Evolutionary conservation across 37 sponge, comb jelly and placozoan species (phyloP).

Genomic region (Diacarnus erythraeanus): DNA sequence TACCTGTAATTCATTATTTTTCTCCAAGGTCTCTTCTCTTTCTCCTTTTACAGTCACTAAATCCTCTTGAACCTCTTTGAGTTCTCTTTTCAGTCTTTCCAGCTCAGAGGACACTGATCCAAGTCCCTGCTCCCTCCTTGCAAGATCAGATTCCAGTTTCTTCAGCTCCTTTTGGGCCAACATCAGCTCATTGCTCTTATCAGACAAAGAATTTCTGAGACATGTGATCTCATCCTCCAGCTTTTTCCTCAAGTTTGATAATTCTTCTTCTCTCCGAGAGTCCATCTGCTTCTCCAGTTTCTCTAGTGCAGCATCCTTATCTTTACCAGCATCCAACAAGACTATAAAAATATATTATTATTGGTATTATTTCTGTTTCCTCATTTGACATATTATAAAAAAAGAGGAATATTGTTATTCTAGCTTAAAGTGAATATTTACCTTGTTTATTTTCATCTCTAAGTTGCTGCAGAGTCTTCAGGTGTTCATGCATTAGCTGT

Average conservation of each 20-base stretch:
- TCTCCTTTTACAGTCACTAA: not conserved
- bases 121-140: slow-evolving; percentile 40
- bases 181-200: slow-evolving; percentile 13
- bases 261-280: slow-evolving; percentile 13
- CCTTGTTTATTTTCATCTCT: slow-evolving; percentile 27
- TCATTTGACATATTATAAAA: not conserved
- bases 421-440: not conserved
- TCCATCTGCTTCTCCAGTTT: slow-evolving; percentile 7
- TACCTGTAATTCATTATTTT: slow-evolving; percentile 53
- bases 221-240: slow-evolving; percentile 3
- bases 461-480: slow-evolving; percentile 37
- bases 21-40: slow-evolving; percentile 18
- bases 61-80: slow-evolving; percentile 5
- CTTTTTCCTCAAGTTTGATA: not conserved
- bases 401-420: not conserved
- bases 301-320: not conserved
- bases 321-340: slow-evolving; percentile 3
- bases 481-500: slow-evolving; percentile 38
- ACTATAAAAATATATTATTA: slow-evolving; percentile 3
- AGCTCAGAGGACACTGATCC: slow-evolving; percentile 26
- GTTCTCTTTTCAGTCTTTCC: slow-evolving; percentile 18
- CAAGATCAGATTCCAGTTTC: slow-evolving; percentile 19
- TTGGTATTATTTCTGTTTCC: not conserved
- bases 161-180: slow-evolving; percentile 21
- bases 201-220: slow-evolving; percentile 1